Evolutionary conservation across 2,113 vertebrate genomes (phyloP).

Genomic region (Crotalus viridis): DNA sequence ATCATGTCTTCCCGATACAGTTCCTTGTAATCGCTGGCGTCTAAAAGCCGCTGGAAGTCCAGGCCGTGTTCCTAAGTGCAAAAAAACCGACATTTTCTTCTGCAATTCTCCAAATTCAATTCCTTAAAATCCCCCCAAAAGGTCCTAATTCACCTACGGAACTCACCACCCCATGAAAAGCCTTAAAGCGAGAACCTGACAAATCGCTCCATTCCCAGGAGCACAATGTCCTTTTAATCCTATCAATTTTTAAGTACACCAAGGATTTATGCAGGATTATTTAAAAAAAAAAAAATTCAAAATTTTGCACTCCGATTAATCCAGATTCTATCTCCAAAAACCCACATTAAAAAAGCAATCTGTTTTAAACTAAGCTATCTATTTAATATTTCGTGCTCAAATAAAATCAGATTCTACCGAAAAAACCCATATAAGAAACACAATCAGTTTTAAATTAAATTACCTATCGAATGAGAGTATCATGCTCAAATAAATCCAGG

Average conservation of each 20-base stretch:
- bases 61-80: conserved; percentile 74
- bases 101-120: background rate
- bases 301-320: no score
- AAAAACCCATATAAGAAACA: no score
- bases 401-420: background rate
- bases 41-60: conserved; percentile 76
- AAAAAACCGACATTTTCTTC: background rate
- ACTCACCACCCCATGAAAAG: background rate
- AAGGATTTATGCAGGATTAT: background rate
- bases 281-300: no score
- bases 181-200: background rate
- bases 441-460: no score
- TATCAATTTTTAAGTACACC: background rate
- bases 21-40: conserved; percentile 81
- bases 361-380: background rate
- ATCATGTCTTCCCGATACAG: conserved; percentile 82
- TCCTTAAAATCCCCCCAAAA: background rate
- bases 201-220: background rate
- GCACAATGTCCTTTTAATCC: background rate
- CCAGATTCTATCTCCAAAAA: background rate
- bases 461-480: no score
- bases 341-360: no score
- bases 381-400: background rate
- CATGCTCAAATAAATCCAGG: no score
- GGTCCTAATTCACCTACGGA: background rate